Evolutionary conservation across 2,113 vertebrate species (phyloP).

Genomic region (Elaphurus davidianus): DNA sequence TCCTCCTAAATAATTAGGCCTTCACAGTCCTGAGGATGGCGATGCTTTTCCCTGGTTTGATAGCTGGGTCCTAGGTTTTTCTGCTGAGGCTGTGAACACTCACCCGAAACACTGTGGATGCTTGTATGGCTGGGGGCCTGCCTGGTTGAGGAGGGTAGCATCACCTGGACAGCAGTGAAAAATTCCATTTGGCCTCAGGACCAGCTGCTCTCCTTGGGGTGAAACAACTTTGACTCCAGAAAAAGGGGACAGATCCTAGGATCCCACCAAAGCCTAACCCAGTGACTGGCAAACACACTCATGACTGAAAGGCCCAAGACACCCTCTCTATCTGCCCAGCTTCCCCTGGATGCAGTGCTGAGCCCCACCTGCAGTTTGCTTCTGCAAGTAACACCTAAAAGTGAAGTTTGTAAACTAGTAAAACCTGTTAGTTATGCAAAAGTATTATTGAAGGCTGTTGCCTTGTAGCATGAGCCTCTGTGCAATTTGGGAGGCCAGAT

Average conservation of each 20-base stretch:
- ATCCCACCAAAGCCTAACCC: background rate
- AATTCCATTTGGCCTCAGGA: background rate
- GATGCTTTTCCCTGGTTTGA: background rate
- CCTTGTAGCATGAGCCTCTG: background rate
- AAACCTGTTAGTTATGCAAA: background rate
- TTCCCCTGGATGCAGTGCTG: rapidly evolving
- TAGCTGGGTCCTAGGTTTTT: background rate
- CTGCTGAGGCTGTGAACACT: background rate
- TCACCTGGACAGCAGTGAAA: background rate
- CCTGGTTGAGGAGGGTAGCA: background rate
- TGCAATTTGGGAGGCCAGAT: background rate
- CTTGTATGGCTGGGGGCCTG: background rate
- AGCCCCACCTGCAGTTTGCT: background rate
- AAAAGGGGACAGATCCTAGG: background rate
- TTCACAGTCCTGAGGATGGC: background rate
- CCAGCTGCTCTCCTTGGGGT: background rate
- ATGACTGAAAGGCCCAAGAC: background rate
- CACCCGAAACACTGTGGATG: too few species aligned
- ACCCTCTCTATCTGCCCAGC: background rate
- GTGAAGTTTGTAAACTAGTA: background rate
- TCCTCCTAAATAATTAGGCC: too few species aligned
- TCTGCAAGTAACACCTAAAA: background rate
- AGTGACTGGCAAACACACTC: background rate
- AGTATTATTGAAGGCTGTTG: background rate
- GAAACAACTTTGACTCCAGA: background rate